Base-by-base conservation (phyloP, 1,140 invertebrate genomes). In the Patella vulgata region DNA sequence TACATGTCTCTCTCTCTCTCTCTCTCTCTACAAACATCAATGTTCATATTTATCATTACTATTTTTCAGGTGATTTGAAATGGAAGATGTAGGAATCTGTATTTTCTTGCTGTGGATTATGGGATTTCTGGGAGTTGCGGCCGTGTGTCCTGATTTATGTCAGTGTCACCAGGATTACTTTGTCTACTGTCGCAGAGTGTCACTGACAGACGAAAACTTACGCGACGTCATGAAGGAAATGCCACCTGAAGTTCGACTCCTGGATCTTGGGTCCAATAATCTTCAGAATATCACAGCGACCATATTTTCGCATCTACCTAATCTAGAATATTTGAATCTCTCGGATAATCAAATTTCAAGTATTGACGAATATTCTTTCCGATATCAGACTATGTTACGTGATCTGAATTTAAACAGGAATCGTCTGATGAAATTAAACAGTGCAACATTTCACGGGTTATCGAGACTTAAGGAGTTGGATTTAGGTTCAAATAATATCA, bases 201-300 rank as follows among this genome's bases (percentile, higher is more conserved):
- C 53, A 1, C 28, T 73, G 11, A 52, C 25, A 5, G 57, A 57
- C 21, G 31, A 42, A 17, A 25, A 59, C 0, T 14, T 73, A 12
- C 17, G 4, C 1, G 33, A 47, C 1, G 30, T 70, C 14, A 3
- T 70, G 3, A n/a, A 19, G 14, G 21, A n/a, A n/a, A 56, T 70
- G 17, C 50, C 68, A 12, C n/a, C 28, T 19, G 48, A 52, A 11
- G 63, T 63, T 0, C 60, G 58, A 12, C 63, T 70, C 5, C 53
- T 73, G 9, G 71, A 73, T 50, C 53, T 73, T 0, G 65, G 68
- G 36, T 54, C 44, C n/a, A 73, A 73, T 50, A 17, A 48, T 0
- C 47, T 73, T 17, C 42, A 48, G 12, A 21, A 46, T 17, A 23
- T 73, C 0, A 25, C 23, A 6, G 19, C 30, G 3, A 40, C 40